These are phyloP conservation scores for Virgularia gustaviana DNA, from an alignment of 92 coral and sea anemone species.

Conservation along the genomic window DNA sequence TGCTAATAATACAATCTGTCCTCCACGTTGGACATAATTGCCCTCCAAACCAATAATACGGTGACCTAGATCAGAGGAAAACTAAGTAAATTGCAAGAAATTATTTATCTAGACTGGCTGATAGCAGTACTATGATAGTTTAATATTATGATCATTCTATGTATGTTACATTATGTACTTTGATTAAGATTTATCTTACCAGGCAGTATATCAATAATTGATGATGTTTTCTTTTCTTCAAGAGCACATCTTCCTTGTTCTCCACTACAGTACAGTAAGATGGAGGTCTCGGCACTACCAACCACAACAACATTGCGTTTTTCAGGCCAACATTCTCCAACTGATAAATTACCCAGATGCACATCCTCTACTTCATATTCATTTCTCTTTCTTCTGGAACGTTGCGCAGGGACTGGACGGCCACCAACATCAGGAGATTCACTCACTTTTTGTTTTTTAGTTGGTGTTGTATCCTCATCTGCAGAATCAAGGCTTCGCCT, in stretches of 20 bases:
- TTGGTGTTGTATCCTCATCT: slow-evolving; percentile 3
- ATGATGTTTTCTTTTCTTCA: slow-evolving; percentile 54
- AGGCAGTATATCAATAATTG: slow-evolving; percentile 56
- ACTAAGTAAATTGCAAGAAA: not conserved
- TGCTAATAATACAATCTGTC: slow-evolving; percentile 76
- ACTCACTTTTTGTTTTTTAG: slow-evolving; percentile 25
- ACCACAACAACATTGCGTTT: slow-evolving; percentile 71
- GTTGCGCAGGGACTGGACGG: slow-evolving; percentile 20
- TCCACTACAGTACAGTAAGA: slow-evolving; percentile 61
- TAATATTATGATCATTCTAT: not conserved
- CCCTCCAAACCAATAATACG: slow-evolving; percentile 87
- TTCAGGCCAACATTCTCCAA: slow-evolving; percentile 93
- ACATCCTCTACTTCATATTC: slow-evolving; percentile 39
- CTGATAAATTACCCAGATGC: slow-evolving; percentile 58
- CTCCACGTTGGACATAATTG: slow-evolving; percentile 59
- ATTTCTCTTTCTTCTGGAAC: slow-evolving; percentile 19
- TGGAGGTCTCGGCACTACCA: slow-evolving; percentile 73
- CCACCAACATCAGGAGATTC: not conserved
- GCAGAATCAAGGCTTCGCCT: slow-evolving; percentile 17
- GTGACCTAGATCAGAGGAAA: slow-evolving; percentile 49
- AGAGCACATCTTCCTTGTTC: slow-evolving; percentile 57
- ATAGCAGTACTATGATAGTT: not conserved
- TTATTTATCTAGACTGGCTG: not conserved
- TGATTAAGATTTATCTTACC: slow-evolving; percentile 37
- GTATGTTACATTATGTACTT: not conserved